Evolutionary conservation across 2,113 vertebrate genomes (phyloP), one percentile per base, ranked within the genome.

Genomic region (Leuciscus idus): DNA sequence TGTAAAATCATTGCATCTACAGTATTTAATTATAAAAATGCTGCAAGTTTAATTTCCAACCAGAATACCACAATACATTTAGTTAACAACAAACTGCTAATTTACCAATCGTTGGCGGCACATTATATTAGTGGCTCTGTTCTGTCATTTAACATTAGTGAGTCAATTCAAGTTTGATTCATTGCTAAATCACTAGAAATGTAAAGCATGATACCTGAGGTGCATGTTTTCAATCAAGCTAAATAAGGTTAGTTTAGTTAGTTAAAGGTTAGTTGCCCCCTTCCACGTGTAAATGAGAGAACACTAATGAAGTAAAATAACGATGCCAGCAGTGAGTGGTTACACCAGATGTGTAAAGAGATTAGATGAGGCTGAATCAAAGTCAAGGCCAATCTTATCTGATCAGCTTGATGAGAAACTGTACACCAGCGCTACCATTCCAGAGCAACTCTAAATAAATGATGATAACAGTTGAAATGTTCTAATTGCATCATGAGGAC

Each of bases 401-500:
- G 57, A 85, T 80, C 61, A 4, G 76, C 52, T 43, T 85, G 68
- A 87, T 30, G 50, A 50, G 84, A 83, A 83, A 55, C 21, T 62
- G 19, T 33, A 82, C 62, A 80, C 28, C 36, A 57, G 80, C 10
- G 39, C 76, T 78, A 62, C 28, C 33, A 73, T 86, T 81, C 39
- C 13, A 57, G 64, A 68, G 23, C 21, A 48, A 26, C 57, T 73
- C 77, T 84, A 85, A 90, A 83, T 86, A 39, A 85, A 64, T 87
- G 85, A 88, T 78, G 52, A 52, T n/a, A 81, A 68, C 76, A 76
- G 75, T 73, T 84, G 50, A 88, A 85, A n/a, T 33, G 48, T 17
- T 50, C 17, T 89, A 88, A 90, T 90, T 64, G 74, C 78, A 88
- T 87, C 59, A 81, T 52, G 17, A 72, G 64, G 30, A 79, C 64